phyloP scores from a whole-genome alignment of 2,113 vertebrate species.

The Bos taurus region DNA sequence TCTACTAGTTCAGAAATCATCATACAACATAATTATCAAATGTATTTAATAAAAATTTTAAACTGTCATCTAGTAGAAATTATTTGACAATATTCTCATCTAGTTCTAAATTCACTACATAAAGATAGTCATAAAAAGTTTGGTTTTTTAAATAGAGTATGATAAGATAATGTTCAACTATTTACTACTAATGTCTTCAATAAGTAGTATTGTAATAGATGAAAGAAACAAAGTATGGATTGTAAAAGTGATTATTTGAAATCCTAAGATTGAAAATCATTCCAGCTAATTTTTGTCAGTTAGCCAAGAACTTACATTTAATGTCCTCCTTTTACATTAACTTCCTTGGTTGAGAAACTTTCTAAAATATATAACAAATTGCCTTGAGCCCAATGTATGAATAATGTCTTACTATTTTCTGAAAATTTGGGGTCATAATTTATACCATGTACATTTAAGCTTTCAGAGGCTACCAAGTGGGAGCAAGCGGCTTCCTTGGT shows the following conservation, averaged over 20 bases:
- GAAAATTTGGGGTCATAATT: background rate
- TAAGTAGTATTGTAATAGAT: background rate
- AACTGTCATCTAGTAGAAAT: background rate
- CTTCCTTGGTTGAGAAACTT: background rate
- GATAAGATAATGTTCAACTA: background rate
- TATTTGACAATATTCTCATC: background rate
- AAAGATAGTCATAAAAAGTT: background rate
- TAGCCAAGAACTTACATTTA: background rate
- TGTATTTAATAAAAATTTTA: background rate
- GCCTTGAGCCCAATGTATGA: background rate
- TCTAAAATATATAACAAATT: background rate
- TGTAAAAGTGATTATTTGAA: background rate
- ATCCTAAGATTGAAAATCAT: background rate
- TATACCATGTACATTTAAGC: background rate
- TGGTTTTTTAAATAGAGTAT: background rate
- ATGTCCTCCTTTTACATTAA: background rate
- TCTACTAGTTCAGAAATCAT: background rate
- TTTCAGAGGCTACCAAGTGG: background rate
- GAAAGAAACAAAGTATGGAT: background rate
- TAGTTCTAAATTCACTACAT: slow-evolving; percentile 10
- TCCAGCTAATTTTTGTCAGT: background rate
- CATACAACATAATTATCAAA: slow-evolving; percentile 7
- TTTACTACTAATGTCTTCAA: background rate
- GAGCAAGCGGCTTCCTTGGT: background rate
- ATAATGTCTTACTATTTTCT: background rate